Base-by-base conservation (phyloP, 2,113 vertebrate genomes). In the Eurypyga helias region DNA sequence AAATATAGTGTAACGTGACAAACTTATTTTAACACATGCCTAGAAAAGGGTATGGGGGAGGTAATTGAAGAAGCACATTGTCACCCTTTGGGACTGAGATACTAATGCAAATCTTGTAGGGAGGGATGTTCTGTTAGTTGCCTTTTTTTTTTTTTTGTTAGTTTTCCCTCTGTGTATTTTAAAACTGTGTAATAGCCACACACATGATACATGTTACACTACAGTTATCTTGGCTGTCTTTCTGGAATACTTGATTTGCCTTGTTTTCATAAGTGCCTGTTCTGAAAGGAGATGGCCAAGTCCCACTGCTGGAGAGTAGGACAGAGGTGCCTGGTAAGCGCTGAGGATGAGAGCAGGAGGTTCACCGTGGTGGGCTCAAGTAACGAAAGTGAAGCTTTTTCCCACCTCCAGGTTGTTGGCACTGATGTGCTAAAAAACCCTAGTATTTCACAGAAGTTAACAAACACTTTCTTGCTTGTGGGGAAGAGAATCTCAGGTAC, bases 341-440 rank as follows among this genome's bases (percentile, higher is more conserved):
- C 60, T 61, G 72, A 67, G 65, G 48, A 24, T 24, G 19, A 66
- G 24, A 46, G 34, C 34, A 29, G 48, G 33, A 81, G 38, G 10
- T 18, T 85, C 0, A 3, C 29, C 0, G 0, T 7, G n/a, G 23
- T 72, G 43, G 25, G 48, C 36, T 87, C 20, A 26, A 21, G 13
- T 16, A 34, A 12, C 36, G 25, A 11, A 36, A 45, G 19, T 13
- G 7, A 23, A 45, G 10, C 19, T 3, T 31, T 67, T 21, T 41
- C 33, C 5, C 52, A 21, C 7, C 81, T 38, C 18, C 0, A 0
- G 36, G 21, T 45, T 57, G 13, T 6, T 45, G 38, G 13, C 20
- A 24, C 8, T 0, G 0, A 8, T 12, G 24, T 19, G 48, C 65
- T 72, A 20, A 73, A 65, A 41, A 41, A 41, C 41, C 41, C 41